Conservation (phyloP, 2,113 vertebrate genomes). For the Rafetus swinhoei region DNA sequence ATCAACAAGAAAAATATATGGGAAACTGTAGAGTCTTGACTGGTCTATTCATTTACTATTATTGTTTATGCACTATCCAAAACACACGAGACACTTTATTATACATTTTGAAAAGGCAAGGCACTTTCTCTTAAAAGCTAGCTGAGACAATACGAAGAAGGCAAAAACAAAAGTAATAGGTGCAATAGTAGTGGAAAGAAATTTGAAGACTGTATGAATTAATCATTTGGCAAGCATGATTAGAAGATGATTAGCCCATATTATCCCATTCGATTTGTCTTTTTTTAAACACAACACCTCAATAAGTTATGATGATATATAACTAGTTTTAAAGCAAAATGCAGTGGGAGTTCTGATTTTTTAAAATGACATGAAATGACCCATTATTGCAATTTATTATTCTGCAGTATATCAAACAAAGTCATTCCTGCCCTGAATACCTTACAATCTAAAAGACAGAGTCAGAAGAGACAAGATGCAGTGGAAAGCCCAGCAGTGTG, state of each 20-base stretch:
- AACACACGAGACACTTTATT: not conserved
- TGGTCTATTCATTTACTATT: not conserved
- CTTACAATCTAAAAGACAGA: not conserved
- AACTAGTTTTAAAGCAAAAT: not conserved
- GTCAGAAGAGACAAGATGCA: not conserved
- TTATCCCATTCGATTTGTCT: not conserved
- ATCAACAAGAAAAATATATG: not conserved
- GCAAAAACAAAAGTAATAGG: not conserved
- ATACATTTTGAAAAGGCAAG: not conserved
- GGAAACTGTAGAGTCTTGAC: not conserved
- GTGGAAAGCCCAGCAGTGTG: not conserved
- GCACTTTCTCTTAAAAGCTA: rapidly evolving
- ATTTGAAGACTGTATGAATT: not conserved
- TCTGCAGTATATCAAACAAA: not conserved
- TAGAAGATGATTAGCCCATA: not conserved
- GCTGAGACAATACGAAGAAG: not conserved
- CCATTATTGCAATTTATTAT: not conserved
- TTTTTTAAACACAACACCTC: not conserved
- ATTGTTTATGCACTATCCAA: not conserved
- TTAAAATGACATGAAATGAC: not conserved
- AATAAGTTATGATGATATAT: not conserved
- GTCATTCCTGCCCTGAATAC: not conserved
- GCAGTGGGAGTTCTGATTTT: not conserved
- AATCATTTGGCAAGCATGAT: not conserved
- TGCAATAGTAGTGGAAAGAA: not conserved